Conservation (phyloP, 2,797 vertebrate species). For the Thaleichthys pacificus region DNA sequence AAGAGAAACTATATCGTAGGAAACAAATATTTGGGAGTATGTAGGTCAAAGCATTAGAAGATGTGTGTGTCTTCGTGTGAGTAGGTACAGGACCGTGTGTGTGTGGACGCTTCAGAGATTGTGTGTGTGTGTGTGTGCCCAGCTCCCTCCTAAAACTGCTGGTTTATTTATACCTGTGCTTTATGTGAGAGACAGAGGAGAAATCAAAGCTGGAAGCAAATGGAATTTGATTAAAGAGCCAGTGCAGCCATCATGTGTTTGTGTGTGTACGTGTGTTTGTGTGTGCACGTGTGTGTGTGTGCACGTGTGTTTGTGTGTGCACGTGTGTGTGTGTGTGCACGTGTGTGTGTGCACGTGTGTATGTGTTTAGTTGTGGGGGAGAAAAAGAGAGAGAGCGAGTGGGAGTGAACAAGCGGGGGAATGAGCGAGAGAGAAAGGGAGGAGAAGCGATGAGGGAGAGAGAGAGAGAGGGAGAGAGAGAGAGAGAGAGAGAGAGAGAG, state of each 20-base stretch:
- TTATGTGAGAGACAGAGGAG: slow-evolving; percentile 54
- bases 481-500: too few relatives aligned
- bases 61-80: slow-evolving; percentile 30
- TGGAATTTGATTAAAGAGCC: slow-evolving; percentile 55
- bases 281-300: slow-evolving; percentile 5
- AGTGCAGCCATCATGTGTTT: neutral
- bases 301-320: neutral
- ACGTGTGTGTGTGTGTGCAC: slow-evolving; percentile 1
- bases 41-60: slow-evolving; percentile 11
- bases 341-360: slow-evolving; percentile 8
- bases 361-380: neutral
- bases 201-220: slow-evolving; percentile 54
- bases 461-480: neutral
- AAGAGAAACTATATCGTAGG: neutral
- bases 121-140: slow-evolving; percentile 20
- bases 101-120: slow-evolving; percentile 12
- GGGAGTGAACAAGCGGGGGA: too few relatives aligned
- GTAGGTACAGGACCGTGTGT: slow-evolving; percentile 18
- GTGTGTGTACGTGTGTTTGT: neutral
- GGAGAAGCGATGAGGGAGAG: too few relatives aligned
- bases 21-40: neutral
- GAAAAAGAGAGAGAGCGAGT: neutral
- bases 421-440: too few relatives aligned
- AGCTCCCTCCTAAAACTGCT: slow-evolving; percentile 24
- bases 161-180: slow-evolving; percentile 51